Evolutionary conservation across 2,797 vertebrate genomes (phyloP), one percentile per base, ranked within the genome.

Genomic region (Bucorvus abyssinicus): DNA sequence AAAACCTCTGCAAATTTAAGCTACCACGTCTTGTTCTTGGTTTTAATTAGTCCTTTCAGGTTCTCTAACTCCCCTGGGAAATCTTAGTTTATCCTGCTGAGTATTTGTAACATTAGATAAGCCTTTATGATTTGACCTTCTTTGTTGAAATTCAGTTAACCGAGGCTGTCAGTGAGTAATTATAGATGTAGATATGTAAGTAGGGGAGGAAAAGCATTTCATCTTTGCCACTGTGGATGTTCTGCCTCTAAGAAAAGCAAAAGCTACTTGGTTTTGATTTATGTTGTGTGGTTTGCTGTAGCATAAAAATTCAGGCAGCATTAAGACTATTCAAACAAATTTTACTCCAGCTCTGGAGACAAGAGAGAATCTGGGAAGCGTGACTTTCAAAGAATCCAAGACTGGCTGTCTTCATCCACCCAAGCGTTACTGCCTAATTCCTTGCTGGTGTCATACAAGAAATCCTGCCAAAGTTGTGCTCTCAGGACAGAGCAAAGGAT

Each of bases 51-150:
- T 75, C 12, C 24, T 73, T 91, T 78, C 65, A 81, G 65, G 30
- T 84, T 92, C 64, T 81, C 18, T 69, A 27, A 44, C 60, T 91
- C 81, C 61, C 38, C 6, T 40, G 76, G 65, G 89, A 88, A 86
- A 89, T 84, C 16, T 53, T 65, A 63, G n/a, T 86, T 94, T 95
- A 79, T 86, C 70, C 91, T 67, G 34, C 53, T 87, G 89, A 91
- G 81, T 73, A 69, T 94, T 85, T 96, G 69, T 94, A 84, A 88
- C 85, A 82, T 91, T 89, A 91, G 85, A 91, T 95, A 84, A 49
- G 36, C 63, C 14, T 87, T 86, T 59, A 56, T 81, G 47, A 20
- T 59, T 89, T 95, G 78, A 93, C 57, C 69, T 68, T 83, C 50
- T 89, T 87, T 79, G n/a, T 79, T 75, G 74, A 89, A 92, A 95